These are phyloP conservation scores for Chloroceryle amazona DNA, from an alignment of 2,797 vertebrate species.

Conservation along the genomic window DNA sequence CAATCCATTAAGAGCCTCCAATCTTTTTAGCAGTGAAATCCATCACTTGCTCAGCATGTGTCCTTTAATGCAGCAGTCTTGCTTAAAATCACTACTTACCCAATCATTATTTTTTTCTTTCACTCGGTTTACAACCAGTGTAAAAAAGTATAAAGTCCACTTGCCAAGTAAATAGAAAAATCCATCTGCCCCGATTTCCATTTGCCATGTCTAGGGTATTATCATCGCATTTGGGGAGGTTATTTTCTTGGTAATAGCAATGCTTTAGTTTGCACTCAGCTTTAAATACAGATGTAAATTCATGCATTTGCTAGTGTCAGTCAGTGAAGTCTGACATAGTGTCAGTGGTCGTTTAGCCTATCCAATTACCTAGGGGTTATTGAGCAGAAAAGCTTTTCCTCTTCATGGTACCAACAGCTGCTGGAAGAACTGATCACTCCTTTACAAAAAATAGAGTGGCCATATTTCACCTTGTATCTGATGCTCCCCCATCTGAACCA, in stretches of 20 bases:
- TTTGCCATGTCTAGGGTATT: not conserved
- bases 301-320: not conserved
- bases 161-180: conserved; percentile 46
- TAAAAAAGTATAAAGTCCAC: conserved; percentile 28
- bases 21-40: conserved; percentile 40
- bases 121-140: not conserved
- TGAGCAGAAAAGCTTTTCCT: not conserved
- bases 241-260: not conserved
- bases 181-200: not conserved
- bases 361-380: not conserved
- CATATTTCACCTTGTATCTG: not conserved
- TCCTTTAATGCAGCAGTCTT: conserved; percentile 42
- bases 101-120: conserved; percentile 17
- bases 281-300: conserved; percentile 24
- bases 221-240: not conserved
- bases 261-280: not conserved
- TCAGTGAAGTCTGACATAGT: not conserved
- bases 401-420: not conserved
- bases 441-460: not conserved
- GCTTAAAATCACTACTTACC: conserved; percentile 41
- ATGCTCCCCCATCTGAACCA: not conserved
- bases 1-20: conserved; percentile 25
- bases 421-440: not conserved
- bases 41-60: conserved; percentile 39
- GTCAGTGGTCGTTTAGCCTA: not conserved